A percentile compares a stretch with the other conserved stretches of the same genome.
Conservation (phyloP, 2,113 vertebrate species). For the Bubo blakistoni region DNA sequence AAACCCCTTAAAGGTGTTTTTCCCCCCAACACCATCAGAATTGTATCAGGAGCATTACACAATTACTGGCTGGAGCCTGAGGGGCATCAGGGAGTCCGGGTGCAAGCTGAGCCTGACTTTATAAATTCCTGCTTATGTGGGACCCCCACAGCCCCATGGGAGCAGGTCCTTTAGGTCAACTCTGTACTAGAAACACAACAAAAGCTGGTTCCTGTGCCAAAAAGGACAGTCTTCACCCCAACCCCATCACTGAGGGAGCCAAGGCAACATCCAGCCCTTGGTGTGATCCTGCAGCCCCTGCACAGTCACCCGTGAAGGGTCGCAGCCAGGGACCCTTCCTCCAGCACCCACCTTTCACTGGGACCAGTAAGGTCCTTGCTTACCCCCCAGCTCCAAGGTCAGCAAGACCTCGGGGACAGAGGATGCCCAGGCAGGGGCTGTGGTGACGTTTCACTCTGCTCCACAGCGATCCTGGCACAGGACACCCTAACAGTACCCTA, state of each 20-base stretch:
- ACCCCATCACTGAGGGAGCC: fast-evolving
- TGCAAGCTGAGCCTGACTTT: no score
- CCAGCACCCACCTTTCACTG: neutral
- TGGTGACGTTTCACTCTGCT: neutral
- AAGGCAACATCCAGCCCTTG: neutral
- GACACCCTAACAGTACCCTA: neutral
- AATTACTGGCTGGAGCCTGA: fast-evolving
- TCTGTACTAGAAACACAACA: neutral
- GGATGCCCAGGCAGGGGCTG: neutral
- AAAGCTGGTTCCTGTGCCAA: neutral
- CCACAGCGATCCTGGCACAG: neutral
- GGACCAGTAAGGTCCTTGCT: neutral
- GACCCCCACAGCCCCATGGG: neutral
- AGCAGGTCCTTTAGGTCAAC: neutral
- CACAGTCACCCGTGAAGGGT: neutral
- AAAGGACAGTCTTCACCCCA: neutral
- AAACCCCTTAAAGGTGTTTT: neutral
- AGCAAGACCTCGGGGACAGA: no score
- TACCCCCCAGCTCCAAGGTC: neutral
- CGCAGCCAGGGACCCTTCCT: neutral
- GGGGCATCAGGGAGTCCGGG: neutral
- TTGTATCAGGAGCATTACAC: fast-evolving
- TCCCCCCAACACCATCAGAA: fast-evolving
- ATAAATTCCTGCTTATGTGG: fast-evolving
- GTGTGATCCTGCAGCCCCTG: neutral